Evolutionary conservation across 1,140 invertebrate species (phyloP).

Genomic region (Drosophila bocqueti): DNA sequence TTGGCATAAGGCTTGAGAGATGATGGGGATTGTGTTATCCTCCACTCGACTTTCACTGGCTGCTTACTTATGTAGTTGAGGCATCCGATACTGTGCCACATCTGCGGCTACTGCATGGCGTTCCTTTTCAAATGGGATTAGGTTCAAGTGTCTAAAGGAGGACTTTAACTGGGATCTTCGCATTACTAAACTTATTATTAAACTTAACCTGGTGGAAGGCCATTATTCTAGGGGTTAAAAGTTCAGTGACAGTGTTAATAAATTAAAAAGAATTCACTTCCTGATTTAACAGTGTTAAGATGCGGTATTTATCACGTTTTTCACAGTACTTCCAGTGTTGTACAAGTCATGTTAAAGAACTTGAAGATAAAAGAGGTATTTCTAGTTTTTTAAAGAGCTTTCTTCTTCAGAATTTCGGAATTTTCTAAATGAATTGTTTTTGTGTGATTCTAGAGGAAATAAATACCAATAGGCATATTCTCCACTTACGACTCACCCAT

Average conservation of each 20-base stretch:
- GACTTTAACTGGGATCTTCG: background rate
- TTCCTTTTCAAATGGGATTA: background rate
- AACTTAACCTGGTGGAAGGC: background rate
- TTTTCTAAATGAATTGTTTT: background rate
- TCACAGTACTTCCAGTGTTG: background rate
- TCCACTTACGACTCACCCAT: conserved; percentile 6
- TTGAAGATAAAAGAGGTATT: background rate
- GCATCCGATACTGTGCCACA: conserved; percentile 6
- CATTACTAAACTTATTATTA: background rate
- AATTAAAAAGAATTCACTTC: background rate
- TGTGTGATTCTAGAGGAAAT: too few relatives aligned
- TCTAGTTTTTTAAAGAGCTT: background rate
- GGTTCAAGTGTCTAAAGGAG: background rate
- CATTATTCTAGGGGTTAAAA: background rate
- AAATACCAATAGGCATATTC: background rate
- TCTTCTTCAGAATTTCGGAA: background rate
- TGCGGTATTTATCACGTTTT: background rate
- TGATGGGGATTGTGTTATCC: background rate
- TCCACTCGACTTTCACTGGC: conserved; percentile 22
- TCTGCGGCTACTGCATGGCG: background rate
- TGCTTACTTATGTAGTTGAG: background rate
- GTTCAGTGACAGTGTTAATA: background rate
- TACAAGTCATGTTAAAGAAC: background rate
- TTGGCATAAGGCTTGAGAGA: background rate
- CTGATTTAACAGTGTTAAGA: background rate